Base-by-base conservation (phyloP, 2,888 invertebrate genomes). In the Coelopa pilipes region DNA sequence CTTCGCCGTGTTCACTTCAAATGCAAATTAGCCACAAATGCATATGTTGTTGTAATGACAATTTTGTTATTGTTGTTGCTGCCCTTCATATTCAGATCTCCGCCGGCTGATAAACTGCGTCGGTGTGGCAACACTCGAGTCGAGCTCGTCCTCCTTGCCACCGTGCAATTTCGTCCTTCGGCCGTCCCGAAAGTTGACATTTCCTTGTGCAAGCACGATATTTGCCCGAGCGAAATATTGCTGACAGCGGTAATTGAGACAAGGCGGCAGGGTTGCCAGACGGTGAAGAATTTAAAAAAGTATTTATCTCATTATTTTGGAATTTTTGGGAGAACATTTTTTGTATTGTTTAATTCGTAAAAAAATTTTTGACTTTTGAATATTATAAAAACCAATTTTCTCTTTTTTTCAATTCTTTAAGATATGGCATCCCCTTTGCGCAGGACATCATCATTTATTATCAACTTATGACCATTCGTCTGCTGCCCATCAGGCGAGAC, bases 61-160 rank as follows among this genome's bases (percentile, higher is more conserved):
- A n/a, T n/a, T n/a, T n/a, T n/a, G n/a, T n/a, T n/a, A n/a, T n/a
- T n/a, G n/a, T n/a, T n/a, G n/a, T 60, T 2, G 11, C 2, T 45
- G 17, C 17, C n/a, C 15, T 49, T 17, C 57, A 34, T 78, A 82
- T 82, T 82, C 81, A 83, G 82, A 83, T 83, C 80, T 80, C 80
- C 79, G 82, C 78, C 77, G 80, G 78, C 80, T 82, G 82, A 83
- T 82, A 83, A 82, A 82, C 81, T 82, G 82, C 80, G 82, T 80
- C 80, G 80, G 47, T n/a, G 24, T 57, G 59, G 69, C 59, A 70
- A 47, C 21, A 15, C 47, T 70, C 59, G 34, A 13, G 9, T 17
- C 17, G 34, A 15, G 49, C 45, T 19, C 46, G 63, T 34, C 46
- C 63, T 63, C 46, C 12, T 47, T 1, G 45, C 7, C 69, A 59